Conservation (phyloP, 2,797 vertebrate genomes). For the Megaceryle alcyon region DNA sequence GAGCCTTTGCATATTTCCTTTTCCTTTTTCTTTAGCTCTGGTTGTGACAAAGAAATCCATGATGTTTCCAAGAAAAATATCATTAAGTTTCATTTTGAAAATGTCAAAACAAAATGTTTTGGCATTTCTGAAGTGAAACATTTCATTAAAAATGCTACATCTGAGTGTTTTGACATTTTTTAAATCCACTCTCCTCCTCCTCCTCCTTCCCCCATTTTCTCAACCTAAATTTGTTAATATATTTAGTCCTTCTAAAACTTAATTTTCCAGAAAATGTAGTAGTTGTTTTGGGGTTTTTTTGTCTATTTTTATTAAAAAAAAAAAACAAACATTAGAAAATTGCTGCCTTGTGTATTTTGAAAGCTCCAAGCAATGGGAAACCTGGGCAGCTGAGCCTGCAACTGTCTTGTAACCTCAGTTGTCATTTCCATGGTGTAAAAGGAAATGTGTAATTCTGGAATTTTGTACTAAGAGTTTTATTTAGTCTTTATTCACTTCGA, state of each 20-base stretch:
- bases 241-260: constrained; percentile 36
- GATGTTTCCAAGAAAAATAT: constrained; percentile 25
- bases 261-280: background rate
- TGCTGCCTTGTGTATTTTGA: background rate
- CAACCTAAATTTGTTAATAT: constrained; percentile 54
- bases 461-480: background rate
- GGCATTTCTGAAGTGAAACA: constrained; percentile 72
- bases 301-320: background rate
- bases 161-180: constrained; percentile 73
- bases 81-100: constrained; percentile 60
- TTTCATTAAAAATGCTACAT: constrained; percentile 68
- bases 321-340: background rate
- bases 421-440: background rate
- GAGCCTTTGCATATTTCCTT: background rate
- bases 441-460: background rate
- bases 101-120: constrained; percentile 76
- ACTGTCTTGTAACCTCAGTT: background rate
- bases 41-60: background rate
- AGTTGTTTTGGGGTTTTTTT: background rate
- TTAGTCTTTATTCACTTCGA: background rate
- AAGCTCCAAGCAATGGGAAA: background rate
- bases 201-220: constrained; percentile 31
- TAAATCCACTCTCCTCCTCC: background rate
- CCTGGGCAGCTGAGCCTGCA: background rate
- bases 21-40: background rate